phyloP scores from a whole-genome alignment of 2,113 vertebrate species.

The Sigmodon hispidus region DNA sequence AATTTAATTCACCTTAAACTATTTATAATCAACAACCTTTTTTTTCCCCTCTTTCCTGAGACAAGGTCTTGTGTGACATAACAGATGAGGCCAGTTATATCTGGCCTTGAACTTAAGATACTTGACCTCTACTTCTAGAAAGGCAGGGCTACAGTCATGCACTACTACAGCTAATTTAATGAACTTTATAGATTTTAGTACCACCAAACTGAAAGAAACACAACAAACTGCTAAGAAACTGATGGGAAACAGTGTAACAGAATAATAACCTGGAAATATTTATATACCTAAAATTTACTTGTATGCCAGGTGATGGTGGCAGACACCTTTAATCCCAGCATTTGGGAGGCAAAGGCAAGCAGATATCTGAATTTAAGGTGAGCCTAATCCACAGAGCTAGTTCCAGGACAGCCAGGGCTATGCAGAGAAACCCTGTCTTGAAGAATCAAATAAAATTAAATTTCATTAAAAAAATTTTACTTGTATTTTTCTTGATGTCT shows the following conservation, averaged over 20 bases:
- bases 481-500: neutral
- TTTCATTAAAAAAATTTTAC: neutral
- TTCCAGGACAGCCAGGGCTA: neutral
- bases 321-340: too few relatives aligned
- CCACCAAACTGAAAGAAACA: neutral
- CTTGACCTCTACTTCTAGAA: neutral
- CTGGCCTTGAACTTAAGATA: neutral
- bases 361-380: neutral
- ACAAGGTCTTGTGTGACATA: neutral
- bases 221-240: neutral
- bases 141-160: too few relatives aligned
- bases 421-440: neutral
- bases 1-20: constrained; percentile 27
- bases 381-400: neutral
- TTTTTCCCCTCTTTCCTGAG: neutral
- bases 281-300: neutral
- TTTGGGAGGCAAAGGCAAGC: too few relatives aligned
- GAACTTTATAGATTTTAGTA: constrained; percentile 19
- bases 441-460: neutral
- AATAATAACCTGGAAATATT: constrained; percentile 12
- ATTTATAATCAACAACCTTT: neutral
- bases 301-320: neutral
- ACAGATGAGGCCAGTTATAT: too few relatives aligned
- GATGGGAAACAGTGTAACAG: neutral
- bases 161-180: neutral